Evolutionary conservation across 2,797 vertebrate species (phyloP), one percentile per base, ranked within the genome.

Genomic region (Sibirionetta formosa): DNA sequence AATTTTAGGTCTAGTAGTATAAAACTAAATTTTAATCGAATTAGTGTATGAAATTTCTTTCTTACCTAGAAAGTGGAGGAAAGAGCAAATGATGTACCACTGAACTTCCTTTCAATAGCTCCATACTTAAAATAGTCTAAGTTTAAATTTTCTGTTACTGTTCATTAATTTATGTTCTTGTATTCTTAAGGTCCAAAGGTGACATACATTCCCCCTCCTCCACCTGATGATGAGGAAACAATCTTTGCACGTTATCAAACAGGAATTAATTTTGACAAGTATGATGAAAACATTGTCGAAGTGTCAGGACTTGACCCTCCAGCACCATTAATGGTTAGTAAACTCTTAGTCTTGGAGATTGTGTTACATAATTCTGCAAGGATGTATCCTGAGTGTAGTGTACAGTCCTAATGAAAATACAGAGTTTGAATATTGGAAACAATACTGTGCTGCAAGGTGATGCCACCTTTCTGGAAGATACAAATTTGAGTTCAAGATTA

Each of bases 231-330:
- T 24, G 99, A 99, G 46, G 95, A 96, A 12, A 96, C 98, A 5
- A 98, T 99, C 73, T 99, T 99, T 96, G 95, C 98, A 64, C 99
- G 94, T 86, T 99, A 99, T 27, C 89, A 98, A 89, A 98, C 98
- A 1, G 99, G 99, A 78, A 99, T 99, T 76, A 99, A 99, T 96
- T 99, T 99, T 91, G 97, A 99, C 84, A 99, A 99, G 96, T 99
- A 99, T 15, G 99, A 99, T 68, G 98, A 99, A 38, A 99, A 99
- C 9, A 9, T 97, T 63, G 99, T 99, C 1, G 98, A 99, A 38
- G 98, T 99, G 14, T 99, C 99, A 31, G 99, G 99, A 90, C 78
- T 85, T 90, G 98, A 99, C 91, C 97, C 98, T 24, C 99, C 99
- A 9, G 97, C 96, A 61, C 99, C 99, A 8, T 98, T 99, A 87